These are phyloP conservation scores for Centropus bengalensis DNA, from an alignment of 2,113 vertebrate species.

Conservation along the genomic window DNA sequence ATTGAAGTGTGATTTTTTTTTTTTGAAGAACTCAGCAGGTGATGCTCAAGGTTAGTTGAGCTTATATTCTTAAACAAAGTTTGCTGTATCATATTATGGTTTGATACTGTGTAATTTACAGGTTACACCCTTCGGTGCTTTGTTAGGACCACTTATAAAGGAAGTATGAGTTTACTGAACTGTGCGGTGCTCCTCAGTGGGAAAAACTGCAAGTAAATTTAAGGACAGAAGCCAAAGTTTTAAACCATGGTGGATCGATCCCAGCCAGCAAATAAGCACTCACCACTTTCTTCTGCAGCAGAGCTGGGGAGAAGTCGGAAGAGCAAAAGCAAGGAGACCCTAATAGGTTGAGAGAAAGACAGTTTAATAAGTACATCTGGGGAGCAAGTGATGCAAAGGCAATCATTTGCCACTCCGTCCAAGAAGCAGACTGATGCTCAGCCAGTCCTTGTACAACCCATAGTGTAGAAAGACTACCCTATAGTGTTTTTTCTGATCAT, in stretches of 20 bases:
- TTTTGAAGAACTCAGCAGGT: neutral
- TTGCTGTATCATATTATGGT: neutral
- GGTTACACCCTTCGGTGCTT: neutral
- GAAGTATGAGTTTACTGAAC: neutral
- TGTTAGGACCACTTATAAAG: neutral
- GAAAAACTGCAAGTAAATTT: neutral
- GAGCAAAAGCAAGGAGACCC: neutral
- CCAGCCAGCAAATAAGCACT: neutral
- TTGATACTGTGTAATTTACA: neutral
- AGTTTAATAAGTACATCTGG: neutral
- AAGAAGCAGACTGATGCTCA: neutral
- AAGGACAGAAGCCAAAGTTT: neutral
- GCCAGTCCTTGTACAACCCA: neutral
- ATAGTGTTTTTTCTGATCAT: neutral
- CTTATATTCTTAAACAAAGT: neutral
- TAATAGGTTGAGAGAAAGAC: neutral
- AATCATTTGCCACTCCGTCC: neutral
- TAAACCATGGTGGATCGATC: neutral
- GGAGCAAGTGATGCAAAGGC: neutral
- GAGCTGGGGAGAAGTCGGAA: neutral
- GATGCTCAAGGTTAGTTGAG: neutral
- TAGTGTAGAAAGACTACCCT: too few relatives aligned
- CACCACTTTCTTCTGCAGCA: fast-evolving
- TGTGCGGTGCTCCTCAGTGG: neutral
- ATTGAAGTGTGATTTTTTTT: neutral